Evolutionary conservation across 2,888 invertebrate genomes (phyloP), one percentile per base, ranked within the genome.

Genomic region (Teleogryllus oceanicus): DNA sequence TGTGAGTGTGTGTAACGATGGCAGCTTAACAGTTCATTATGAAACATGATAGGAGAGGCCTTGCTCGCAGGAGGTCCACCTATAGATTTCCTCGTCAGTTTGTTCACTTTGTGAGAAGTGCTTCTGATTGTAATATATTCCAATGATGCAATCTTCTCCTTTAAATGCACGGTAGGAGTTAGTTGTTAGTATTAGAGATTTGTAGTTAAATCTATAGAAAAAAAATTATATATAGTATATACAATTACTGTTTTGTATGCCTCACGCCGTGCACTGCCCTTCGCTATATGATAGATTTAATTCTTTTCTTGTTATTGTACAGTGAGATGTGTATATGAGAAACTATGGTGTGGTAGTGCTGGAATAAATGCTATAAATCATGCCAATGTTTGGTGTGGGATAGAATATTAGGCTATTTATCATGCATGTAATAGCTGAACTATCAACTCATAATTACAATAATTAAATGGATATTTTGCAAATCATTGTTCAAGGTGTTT

Each of bases 291-390:
- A 82, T 79, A 81, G 79, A 82, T 50, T 82, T 81, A 81, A 81
- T 80, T 81, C 80, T 81, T 80, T 80, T 82, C 82, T 83, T 83
- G 83, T 83, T 83, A 82, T 79, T 83, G 83, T 83, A 83, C 83
- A 83, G 83, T 82, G 80, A 81, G 75, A 80, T 82, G 79, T 81
- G 81, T 79, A 80, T 80, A 80, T 79, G 82, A 81, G 80, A 78
- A 75, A 77, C 62, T 78, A 79, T 81, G 24, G 75, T 78, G 78
- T 79, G 81, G 49, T 75, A 75, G 37, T 24, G 78, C 79, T 51
- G 74, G 50, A 78, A 80, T 76, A 78, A 74, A 78, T 81, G 78
- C 80, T 82, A 82, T 82, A 80, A 79, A 78, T 82, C 80, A 80
- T 80, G 82, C 80, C 78, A 80, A 79, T 82, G 82, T 80, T 81